Evolutionary conservation across 2,888 invertebrate species (phyloP).

Genomic region (Chalcosyrphus nemorum): DNA sequence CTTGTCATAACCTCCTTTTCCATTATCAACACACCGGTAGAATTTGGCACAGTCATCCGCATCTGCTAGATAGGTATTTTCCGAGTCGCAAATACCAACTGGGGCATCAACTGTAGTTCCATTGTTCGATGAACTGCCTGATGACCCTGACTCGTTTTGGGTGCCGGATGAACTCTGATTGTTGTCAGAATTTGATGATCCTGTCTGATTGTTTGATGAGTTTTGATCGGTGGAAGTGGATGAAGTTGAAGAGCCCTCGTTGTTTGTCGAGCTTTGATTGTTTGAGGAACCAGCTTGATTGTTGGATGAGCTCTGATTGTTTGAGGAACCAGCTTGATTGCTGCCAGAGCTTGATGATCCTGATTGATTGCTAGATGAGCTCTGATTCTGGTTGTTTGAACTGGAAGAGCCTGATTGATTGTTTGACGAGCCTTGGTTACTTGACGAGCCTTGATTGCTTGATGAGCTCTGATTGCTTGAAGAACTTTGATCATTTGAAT

Average conservation of each 20-base stretch:
- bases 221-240: conserved; percentile 34
- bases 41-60: conserved; percentile 85
- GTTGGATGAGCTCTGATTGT: conserved; percentile 7
- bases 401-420: conserved; percentile 40
- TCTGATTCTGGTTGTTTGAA: conserved; percentile 61
- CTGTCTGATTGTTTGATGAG: conserved; percentile 58
- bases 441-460: background rate
- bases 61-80: conserved; percentile 82
- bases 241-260: background rate
- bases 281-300: conserved; percentile 9
- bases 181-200: background rate
- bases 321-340: conserved; percentile 38
- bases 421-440: conserved; percentile 33
- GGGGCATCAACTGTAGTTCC: conserved; percentile 67
- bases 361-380: conserved; percentile 61
- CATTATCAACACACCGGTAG: conserved; percentile 87
- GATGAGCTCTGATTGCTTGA: conserved; percentile 37
- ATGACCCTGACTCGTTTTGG: background rate
- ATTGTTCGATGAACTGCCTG: conserved; percentile 43
- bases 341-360: background rate
- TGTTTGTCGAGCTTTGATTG: conserved; percentile 69
- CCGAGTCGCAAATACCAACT: conserved; percentile 80
- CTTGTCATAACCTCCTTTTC: conserved; percentile 84
- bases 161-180: conserved; percentile 16
- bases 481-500: conserved; percentile 28